phyloP scores from a whole-genome alignment of 2,113 vertebrate genomes.

The Butastur rufipennis region DNA sequence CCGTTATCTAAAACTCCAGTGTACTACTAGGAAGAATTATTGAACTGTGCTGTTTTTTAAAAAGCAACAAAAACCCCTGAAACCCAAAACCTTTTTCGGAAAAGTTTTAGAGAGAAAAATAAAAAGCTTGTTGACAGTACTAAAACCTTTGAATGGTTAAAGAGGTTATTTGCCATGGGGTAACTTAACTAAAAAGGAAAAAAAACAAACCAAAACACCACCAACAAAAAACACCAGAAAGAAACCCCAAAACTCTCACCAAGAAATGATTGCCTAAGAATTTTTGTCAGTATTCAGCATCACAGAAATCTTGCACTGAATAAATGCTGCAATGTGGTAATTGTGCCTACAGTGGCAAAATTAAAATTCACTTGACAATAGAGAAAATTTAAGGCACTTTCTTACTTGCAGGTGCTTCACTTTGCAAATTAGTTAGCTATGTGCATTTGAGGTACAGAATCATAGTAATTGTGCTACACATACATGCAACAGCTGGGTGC shows the following conservation, averaged over 20 bases:
- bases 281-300: neutral
- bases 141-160: neutral
- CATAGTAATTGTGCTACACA: neutral
- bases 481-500: neutral
- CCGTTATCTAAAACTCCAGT: neutral
- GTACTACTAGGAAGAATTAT: neutral
- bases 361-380: neutral
- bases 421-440: neutral
- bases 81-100: neutral
- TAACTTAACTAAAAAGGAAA: neutral
- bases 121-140: neutral
- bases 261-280: neutral
- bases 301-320: neutral
- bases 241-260: neutral
- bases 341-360: neutral
- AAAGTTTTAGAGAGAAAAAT: neutral
- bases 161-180: neutral
- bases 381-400: neutral
- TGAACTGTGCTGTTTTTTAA: neutral
- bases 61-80: neutral
- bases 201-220: too few species aligned
- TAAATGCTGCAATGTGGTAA: neutral
- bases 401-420: neutral
- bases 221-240: neutral
- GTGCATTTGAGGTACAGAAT: neutral